These are phyloP conservation scores for Ormyrus rosae DNA, from an alignment of 2,888 invertebrate species.

Conservation along the genomic window DNA sequence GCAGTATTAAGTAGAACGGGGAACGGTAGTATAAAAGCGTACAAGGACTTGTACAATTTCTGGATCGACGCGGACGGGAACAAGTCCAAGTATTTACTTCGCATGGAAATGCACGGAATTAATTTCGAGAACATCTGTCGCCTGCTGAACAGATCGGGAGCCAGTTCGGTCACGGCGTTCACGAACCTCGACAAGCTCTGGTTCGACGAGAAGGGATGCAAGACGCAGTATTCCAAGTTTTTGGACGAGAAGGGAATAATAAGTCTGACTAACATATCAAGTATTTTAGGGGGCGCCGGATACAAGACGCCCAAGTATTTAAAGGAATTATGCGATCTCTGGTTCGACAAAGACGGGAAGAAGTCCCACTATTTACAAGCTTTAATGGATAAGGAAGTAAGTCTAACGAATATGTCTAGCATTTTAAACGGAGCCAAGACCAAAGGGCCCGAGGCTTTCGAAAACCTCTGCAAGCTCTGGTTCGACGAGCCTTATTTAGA, in stretches of 20 bases:
- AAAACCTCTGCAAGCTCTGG: background rate
- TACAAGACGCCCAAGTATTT: too few species aligned
- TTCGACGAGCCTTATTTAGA: constrained; percentile 2
- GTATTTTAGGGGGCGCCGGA: too few species aligned
- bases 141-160: background rate
- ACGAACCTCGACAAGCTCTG: constrained; percentile 4
- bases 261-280: too few species aligned
- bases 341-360: constrained; percentile 11
- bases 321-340: background rate
- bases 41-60: background rate
- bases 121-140: background rate
- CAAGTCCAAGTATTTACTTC: background rate
- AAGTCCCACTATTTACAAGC: background rate
- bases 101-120: background rate
- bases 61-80: constrained; percentile 17
- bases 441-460: background rate
- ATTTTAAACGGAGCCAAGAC: background rate
- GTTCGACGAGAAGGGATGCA: constrained; percentile 19
- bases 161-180: background rate
- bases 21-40: background rate
- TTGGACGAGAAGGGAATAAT: constrained; percentile 3
- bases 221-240: constrained; percentile 5
- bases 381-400: background rate
- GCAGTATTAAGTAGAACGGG: background rate
- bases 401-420: background rate